Percentiles rank a stretch among this genome's conserved stretches.
These are phyloP conservation scores for Rhynchopsitta pachyrhyncha DNA, from an alignment of 2,113 vertebrate genomes.

Conservation along the genomic window DNA sequence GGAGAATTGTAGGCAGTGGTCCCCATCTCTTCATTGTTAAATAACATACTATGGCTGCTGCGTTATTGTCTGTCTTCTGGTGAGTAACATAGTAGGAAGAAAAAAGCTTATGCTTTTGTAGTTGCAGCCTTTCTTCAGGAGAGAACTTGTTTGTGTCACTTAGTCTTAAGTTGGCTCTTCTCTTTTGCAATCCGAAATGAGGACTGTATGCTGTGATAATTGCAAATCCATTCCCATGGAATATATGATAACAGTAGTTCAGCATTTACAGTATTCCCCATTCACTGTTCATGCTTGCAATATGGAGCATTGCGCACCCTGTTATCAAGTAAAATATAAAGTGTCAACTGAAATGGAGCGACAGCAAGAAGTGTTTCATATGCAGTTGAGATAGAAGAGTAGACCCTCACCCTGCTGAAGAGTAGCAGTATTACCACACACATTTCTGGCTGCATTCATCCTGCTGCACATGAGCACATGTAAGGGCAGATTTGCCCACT, in stretches of 20 bases:
- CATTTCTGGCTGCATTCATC: background rate
- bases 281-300: background rate
- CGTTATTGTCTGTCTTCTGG: background rate
- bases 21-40: background rate
- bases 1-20: background rate
- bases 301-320: background rate
- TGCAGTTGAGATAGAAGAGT: background rate
- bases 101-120: background rate
- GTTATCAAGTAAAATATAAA: background rate
- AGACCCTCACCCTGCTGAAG: background rate
- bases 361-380: background rate
- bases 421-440: background rate
- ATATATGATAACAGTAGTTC: background rate
- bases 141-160: background rate
- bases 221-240: background rate
- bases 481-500: background rate
- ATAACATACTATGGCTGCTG: background rate
- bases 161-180: background rate
- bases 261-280: background rate
- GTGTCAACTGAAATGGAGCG: background rate
- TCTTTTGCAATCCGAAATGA: background rate
- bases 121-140: background rate
- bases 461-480: background rate
- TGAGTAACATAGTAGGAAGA: background rate
- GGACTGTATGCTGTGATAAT: background rate